Evolutionary conservation across 2,113 vertebrate species (phyloP).

Genomic region (Otocyon megalotis): DNA sequence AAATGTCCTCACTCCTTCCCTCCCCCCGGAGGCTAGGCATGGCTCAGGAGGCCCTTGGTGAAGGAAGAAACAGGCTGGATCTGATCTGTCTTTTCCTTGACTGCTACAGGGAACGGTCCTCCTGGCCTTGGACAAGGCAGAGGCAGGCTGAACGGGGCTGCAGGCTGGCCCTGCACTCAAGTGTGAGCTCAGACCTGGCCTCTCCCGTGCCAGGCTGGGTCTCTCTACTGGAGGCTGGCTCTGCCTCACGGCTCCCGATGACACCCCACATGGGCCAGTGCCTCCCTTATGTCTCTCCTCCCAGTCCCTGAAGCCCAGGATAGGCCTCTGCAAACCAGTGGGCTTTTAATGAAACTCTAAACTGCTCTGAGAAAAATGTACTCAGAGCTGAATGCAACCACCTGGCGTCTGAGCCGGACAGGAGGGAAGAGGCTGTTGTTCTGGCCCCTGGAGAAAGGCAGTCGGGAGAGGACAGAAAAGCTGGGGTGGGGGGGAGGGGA

Average conservation of each 20-base stretch:
- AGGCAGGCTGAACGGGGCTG: neutral
- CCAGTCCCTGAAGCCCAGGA: neutral
- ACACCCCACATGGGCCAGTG: neutral
- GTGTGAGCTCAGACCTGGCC: neutral
- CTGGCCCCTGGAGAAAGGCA: neutral
- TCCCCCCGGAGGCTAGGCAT: neutral
- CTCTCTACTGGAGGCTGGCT: neutral
- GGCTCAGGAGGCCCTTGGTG: neutral
- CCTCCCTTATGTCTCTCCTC: neutral
- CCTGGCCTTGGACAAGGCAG: neutral
- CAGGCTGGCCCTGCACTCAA: neutral
- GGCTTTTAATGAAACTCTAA: neutral
- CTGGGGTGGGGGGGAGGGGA: no score
- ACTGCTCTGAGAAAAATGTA: neutral
- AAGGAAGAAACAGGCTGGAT: neutral
- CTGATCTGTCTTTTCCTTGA: neutral
- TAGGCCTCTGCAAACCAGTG: neutral
- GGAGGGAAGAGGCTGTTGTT: no score
- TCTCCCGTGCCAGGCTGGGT: neutral
- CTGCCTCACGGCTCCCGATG: neutral
- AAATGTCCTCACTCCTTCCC: neutral
- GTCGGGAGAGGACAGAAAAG: neutral
- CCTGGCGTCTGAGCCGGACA: neutral
- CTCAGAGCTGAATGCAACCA: neutral
- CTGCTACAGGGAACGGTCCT: neutral